Percentiles rank a stretch among this genome's conserved stretches.
Evolutionary conservation across 2,888 invertebrate species (phyloP).

Genomic region (Eupithecia dodoneata): DNA sequence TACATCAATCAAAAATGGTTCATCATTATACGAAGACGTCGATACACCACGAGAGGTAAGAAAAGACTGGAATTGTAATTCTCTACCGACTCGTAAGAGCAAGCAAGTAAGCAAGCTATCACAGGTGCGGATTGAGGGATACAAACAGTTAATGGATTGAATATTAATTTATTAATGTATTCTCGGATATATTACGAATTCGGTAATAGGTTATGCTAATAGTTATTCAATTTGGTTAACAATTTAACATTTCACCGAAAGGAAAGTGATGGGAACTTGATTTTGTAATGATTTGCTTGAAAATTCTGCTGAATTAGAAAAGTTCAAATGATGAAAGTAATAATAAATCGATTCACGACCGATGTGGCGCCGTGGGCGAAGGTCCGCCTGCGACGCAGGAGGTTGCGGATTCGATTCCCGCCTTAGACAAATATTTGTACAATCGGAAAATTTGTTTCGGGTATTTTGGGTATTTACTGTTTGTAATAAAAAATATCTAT

Average conservation of each 20-base stretch:
- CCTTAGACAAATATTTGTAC: too few relatives aligned
- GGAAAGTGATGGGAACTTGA: conserved; percentile 27
- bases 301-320: not conserved
- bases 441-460: too few relatives aligned
- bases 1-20: conserved; percentile 78
- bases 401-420: too few relatives aligned
- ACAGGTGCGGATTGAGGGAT: conserved; percentile 50
- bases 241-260: conserved; percentile 27
- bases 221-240: conserved; percentile 21
- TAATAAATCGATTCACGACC: too few relatives aligned
- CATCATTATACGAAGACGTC: conserved; percentile 59
- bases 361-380: too few relatives aligned
- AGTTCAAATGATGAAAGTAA: not conserved
- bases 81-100: conserved; percentile 38
- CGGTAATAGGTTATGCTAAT: conserved; percentile 32
- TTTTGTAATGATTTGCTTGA: conserved; percentile 6
- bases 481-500: too few relatives aligned
- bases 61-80: conserved; percentile 39
- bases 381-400: too few relatives aligned
- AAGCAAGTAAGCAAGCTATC: conserved; percentile 44
- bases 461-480: too few relatives aligned
- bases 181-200: conserved; percentile 27
- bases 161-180: conserved; percentile 29
- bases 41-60: conserved; percentile 37
- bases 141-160: not conserved